A percentile compares a stretch with the other conserved stretches of the same genome.
phyloP scores from a whole-genome alignment of 2,888 invertebrate genomes.

The Spialia ferax region DNA sequence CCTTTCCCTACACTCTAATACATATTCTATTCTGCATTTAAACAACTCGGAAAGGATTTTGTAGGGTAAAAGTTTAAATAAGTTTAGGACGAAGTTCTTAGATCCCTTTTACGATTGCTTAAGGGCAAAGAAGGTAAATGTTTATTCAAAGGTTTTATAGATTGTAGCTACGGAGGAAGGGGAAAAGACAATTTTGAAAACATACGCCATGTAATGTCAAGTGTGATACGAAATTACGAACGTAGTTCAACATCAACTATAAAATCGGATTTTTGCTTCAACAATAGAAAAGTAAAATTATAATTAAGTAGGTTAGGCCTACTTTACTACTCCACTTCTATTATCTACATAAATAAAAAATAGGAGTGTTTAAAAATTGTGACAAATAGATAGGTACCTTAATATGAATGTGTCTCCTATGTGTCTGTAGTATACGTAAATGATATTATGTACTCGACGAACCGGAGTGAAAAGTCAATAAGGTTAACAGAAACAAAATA shows the following conservation, averaged over 20 bases:
- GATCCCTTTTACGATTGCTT: conserved; percentile 83
- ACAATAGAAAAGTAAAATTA: too few species aligned
- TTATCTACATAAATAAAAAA: too few species aligned
- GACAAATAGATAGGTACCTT: too few species aligned
- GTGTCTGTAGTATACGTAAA: too few species aligned
- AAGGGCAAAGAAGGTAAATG: conserved; percentile 83
- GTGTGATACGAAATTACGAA: conserved; percentile 22
- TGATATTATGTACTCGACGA: too few species aligned
- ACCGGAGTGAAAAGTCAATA: too few species aligned
- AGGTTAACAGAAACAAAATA: too few species aligned
- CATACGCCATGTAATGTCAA: conserved; percentile 20
- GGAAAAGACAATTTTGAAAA: conserved; percentile 43
- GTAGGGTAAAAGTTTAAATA: conserved; percentile 84
- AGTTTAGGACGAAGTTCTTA: conserved; percentile 81
- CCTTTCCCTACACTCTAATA: conserved; percentile 70
- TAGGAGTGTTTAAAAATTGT: too few species aligned
- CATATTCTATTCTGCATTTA: conserved; percentile 81
- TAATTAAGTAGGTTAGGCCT: too few species aligned
- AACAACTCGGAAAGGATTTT: conserved; percentile 83
- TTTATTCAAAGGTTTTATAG: conserved; percentile 84
- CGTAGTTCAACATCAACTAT: not conserved
- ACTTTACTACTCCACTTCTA: too few species aligned
- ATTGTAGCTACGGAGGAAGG: conserved; percentile 69
- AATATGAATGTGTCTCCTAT: too few species aligned
- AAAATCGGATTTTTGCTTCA: not conserved